Base-by-base conservation (phyloP, 2,113 vertebrate species). In the Mesitornis unicolor region DNA sequence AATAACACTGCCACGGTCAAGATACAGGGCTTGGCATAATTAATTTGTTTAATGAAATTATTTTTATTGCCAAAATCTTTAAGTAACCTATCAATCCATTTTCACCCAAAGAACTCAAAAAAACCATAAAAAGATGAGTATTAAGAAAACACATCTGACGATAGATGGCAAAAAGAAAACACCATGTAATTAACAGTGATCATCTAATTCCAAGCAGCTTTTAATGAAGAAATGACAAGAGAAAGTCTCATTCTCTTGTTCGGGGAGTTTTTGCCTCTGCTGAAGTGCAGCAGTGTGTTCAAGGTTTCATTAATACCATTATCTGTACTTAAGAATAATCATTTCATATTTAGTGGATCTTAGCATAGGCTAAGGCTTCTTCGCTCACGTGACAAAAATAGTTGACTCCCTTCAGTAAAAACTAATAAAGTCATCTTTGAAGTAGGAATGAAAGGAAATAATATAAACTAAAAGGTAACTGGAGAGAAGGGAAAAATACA, bases 21-120 rank as follows among this genome's bases (percentile, higher is more conserved):
- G 91, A 83, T 42, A 83, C 33, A 93, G 54, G 10, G 14, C 31
- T 79, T 93, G 81, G 87, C 21, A 80, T 77, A 91, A 91, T 89
- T 79, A 48, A 82, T 91, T 81, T 63, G 59, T 80, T 93, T 79
- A 83, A 84, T 54, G 73, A 57, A 57, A 57, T 69, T 70, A 73
- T 79, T 85, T 94, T 90, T 84, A 87, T 79, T 87, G 81, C 84
- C 79, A 93, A 91, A 95, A 90, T 86, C 76, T 95, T 87, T 78
- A 92, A 81, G 86, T 47, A 93, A 95, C 61, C 59, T 88, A 76
- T 82, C 63, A 63, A 83, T 57, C 56, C 45, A 51, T 70, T 94
- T 94, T 61, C 54, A 87, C 42, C 50, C 18, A 50, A 87, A 85
- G 53, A 91, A 91, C 59, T 59, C 26, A 87, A 90, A 96, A 79